Evolutionary conservation across 2,797 vertebrate species (phyloP), one percentile per base, ranked within the genome.

Genomic region (Momotus momota): DNA sequence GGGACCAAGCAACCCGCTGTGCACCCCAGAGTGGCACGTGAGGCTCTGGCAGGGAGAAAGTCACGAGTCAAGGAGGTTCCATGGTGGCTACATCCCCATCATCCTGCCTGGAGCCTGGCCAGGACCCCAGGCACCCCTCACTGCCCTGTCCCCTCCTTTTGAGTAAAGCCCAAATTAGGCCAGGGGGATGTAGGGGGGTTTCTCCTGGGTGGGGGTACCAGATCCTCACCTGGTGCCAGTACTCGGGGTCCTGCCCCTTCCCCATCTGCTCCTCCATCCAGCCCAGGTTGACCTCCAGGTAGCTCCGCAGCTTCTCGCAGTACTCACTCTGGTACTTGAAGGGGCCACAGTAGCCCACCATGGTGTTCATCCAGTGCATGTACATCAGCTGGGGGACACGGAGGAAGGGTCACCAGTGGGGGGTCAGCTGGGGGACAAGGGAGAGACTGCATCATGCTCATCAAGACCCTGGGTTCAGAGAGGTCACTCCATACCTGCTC

Each of bases 321-420:
- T 99, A 99, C 58, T 94, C 91, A 0, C 98, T 97, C 45, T 98
- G 95, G 6, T 97, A 98, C 12, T 97, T 97, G 67, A 98, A 98
- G 65, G 99, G 98, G n/a, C 98, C 99, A 7, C 99, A 99, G 97
- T 99, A 99, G 62, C 96, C 98, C 97, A 99, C 98, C 81, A 99
- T 94, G 1, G 99, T 99, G 98, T 99, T 99, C 98, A 99, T 99
- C 99, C 99, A 99, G 94, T 99, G 99, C 98, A 99, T 99, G 91
- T 99, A 99, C 96, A 99, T 99, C 90, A 99, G 99, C 99, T 99
- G 95, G 21, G 74, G 92, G 78, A 33, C 70, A 52, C 7, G 14
- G 54, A 8, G 2, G 6, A 0, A 0, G 2, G 1, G 71, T 81
- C 94, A 80, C 23, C 4, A 2, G 7, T 0, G 7, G 75, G 45